Evolutionary conservation across 2,888 invertebrate species (phyloP).

Genomic region (Melolontha melolontha): DNA sequence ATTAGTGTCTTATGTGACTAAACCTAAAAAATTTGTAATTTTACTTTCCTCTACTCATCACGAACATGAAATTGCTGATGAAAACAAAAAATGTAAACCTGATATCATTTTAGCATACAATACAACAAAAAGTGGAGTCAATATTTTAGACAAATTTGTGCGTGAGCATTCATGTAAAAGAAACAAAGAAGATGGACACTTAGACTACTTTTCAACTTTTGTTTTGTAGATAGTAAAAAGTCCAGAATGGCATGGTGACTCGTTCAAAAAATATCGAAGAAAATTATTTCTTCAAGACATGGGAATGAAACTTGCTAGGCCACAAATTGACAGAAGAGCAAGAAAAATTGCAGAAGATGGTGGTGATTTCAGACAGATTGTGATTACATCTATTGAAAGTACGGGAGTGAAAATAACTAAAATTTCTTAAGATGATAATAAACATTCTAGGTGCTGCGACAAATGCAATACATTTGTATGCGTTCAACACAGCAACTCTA

Average conservation of each 20-base stretch:
- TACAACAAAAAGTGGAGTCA: not conserved
- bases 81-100: no score
- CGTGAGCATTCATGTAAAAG: conserved; percentile 1
- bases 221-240: not conserved
- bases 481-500: no score
- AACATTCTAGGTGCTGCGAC: no score
- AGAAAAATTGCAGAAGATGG: conserved; percentile 5
- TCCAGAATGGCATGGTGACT: not conserved
- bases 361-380: not conserved
- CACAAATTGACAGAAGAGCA: conserved; percentile 1
- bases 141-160: conserved; percentile 14
- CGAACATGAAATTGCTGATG: no score
- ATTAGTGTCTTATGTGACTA: no score
- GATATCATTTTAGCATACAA: not conserved
- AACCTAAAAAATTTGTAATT: no score
- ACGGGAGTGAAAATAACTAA: not conserved
- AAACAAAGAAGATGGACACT: conserved; percentile 6
- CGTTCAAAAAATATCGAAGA: not conserved
- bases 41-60: no score
- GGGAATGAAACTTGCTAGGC: conserved; percentile 6
- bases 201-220: not conserved
- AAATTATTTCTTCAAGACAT: no score
- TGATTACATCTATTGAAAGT: not conserved
- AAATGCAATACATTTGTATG: no score
- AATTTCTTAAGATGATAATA: no score